Evolutionary conservation across 2,113 vertebrate species (phyloP).

Genomic region (Abramis brama): DNA sequence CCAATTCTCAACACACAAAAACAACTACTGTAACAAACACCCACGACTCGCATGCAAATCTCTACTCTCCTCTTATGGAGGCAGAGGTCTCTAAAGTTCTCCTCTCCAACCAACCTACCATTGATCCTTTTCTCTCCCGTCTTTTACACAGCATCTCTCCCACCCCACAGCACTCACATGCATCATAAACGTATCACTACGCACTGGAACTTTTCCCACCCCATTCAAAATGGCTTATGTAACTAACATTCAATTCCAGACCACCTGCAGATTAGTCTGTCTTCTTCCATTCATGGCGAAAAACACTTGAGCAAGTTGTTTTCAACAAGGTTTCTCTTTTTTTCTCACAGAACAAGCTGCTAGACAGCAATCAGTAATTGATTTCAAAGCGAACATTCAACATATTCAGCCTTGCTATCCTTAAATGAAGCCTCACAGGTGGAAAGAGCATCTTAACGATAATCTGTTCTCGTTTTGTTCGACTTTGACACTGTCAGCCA

Average conservation of each 20-base stretch:
- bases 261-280: background rate
- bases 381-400: background rate
- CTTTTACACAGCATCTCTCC: background rate
- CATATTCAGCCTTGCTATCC: background rate
- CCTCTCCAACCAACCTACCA: background rate
- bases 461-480: background rate
- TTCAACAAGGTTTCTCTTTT: background rate
- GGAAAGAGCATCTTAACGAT: background rate
- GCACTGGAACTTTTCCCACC: background rate
- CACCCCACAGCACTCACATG: background rate
- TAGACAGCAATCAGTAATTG: background rate
- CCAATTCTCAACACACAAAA: background rate
- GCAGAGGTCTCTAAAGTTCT: slow-evolving; percentile 7
- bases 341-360: background rate
- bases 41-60: background rate
- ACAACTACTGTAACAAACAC: background rate
- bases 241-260: background rate
- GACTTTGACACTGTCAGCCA: background rate
- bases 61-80: background rate
- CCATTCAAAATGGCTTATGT: too few relatives aligned
- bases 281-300: background rate
- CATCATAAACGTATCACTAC: background rate
- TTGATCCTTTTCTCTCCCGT: slow-evolving; percentile 1
- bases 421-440: background rate
- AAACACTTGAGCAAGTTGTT: background rate